These are phyloP conservation scores for Cyprinodon diabolis DNA, from an alignment of 2,797 vertebrate species.

Conservation along the genomic window DNA sequence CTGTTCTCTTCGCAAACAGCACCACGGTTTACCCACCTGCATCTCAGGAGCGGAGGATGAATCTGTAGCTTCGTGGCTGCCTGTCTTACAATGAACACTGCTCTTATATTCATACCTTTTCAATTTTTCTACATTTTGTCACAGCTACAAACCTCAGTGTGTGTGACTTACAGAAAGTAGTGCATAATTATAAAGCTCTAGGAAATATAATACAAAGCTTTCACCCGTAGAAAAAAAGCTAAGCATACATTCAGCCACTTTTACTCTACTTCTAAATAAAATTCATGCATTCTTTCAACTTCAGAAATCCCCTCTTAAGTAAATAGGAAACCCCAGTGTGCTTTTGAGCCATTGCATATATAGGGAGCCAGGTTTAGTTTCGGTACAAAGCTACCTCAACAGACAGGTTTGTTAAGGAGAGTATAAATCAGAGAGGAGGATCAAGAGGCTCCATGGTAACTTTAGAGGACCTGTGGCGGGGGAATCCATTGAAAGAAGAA, in stretches of 20 bases:
- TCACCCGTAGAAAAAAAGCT: neutral
- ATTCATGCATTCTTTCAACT: neutral
- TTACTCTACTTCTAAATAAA: neutral
- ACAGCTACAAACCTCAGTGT: neutral
- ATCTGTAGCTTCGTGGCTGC: constrained; percentile 25
- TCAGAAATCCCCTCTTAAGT: neutral
- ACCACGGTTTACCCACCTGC: constrained; percentile 82
- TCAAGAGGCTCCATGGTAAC: too few species aligned
- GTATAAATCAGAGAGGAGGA: too few species aligned
- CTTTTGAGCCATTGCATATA: neutral
- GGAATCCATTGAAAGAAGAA: too few species aligned
- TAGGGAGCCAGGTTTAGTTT: neutral
- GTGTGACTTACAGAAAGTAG: too few species aligned
- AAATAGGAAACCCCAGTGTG: neutral
- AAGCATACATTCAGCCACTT: neutral
- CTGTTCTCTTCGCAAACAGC: constrained; percentile 84
- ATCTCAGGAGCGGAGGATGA: constrained; percentile 60
- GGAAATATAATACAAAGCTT: neutral
- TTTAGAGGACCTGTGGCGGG: too few species aligned
- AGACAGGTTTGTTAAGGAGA: too few species aligned
- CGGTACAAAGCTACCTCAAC: too few species aligned
- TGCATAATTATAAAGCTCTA: neutral
- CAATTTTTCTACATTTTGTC: neutral
- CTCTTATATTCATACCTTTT: constrained; percentile 12
- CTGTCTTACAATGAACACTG: constrained; percentile 36